Evolutionary conservation across 2,888 invertebrate genomes (phyloP).

Genomic region (Eristalis intricaria): DNA sequence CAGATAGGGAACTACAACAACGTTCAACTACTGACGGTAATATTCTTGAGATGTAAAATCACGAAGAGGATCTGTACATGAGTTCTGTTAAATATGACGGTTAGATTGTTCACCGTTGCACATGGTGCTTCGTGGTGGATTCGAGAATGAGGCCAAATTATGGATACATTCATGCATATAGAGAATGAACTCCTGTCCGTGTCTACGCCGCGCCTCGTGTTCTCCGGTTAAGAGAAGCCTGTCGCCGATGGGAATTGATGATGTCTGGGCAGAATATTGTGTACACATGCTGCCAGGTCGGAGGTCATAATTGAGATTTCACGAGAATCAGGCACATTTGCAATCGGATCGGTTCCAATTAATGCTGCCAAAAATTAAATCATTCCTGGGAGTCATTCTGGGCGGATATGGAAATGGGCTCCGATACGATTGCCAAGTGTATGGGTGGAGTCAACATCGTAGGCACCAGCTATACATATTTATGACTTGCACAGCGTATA

Average conservation of each 20-base stretch:
- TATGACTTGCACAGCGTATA: too few species aligned
- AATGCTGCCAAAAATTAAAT: slow-evolving; percentile 66
- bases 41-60: slow-evolving; percentile 13
- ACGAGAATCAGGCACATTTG: slow-evolving; percentile 24
- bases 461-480: neutral
- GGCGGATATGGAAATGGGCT: slow-evolving; percentile 45
- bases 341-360: slow-evolving; percentile 46
- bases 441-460: neutral
- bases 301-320: slow-evolving; percentile 36
- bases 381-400: slow-evolving; percentile 49
- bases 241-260: slow-evolving; percentile 47
- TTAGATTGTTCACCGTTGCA: neutral
- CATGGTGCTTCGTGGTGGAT: neutral
- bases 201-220: neutral
- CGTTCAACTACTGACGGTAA: neutral
- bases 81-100: slow-evolving; percentile 38
- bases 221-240: slow-evolving; percentile 10
- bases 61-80: neutral
- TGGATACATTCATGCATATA: neutral
- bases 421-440: slow-evolving; percentile 57
- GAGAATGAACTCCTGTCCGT: neutral
- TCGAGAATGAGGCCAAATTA: neutral
- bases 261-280: slow-evolving; percentile 40
- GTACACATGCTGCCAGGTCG: neutral
- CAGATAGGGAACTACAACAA: neutral